phyloP scores from a whole-genome alignment of 2,888 invertebrate genomes.

The Nymphalis urticae region DNA sequence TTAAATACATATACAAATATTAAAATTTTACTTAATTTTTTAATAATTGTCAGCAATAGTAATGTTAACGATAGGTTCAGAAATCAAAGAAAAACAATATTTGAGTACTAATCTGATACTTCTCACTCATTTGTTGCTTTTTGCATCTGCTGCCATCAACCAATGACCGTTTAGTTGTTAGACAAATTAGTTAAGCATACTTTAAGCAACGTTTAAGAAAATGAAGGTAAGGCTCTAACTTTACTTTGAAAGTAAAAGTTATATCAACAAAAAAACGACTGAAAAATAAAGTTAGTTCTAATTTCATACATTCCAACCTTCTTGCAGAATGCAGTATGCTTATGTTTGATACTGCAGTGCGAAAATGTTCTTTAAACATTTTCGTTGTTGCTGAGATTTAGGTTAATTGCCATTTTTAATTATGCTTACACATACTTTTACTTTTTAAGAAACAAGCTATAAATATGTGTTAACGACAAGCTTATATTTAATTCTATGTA shows the following conservation, averaged over 20 bases:
- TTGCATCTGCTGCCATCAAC: too few relatives aligned
- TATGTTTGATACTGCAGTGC: conserved; percentile 7
- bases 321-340: conserved; percentile 10
- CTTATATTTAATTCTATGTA: background rate
- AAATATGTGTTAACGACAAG: background rate
- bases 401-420: conserved; percentile 22
- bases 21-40: too few relatives aligned
- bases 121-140: too few relatives aligned
- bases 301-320: conserved; percentile 10
- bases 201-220: too few relatives aligned
- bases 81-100: too few relatives aligned
- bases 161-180: too few relatives aligned
- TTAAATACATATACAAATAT: too few relatives aligned
- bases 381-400: conserved; percentile 22
- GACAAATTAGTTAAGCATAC: too few relatives aligned
- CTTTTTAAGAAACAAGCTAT: conserved; percentile 1
- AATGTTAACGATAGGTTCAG: too few relatives aligned
- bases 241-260: background rate
- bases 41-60: too few relatives aligned
- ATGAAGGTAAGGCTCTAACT: background rate
- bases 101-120: too few relatives aligned
- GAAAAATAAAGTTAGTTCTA: conserved; percentile 7
- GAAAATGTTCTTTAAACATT: conserved; percentile 15
- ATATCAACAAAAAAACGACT: background rate
- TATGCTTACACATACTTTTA: conserved; percentile 9